A percentile compares a stretch with the other conserved stretches of the same genome.
Conservation (phyloP, 2,888 invertebrate genomes). For the Bugula neritina region DNA sequence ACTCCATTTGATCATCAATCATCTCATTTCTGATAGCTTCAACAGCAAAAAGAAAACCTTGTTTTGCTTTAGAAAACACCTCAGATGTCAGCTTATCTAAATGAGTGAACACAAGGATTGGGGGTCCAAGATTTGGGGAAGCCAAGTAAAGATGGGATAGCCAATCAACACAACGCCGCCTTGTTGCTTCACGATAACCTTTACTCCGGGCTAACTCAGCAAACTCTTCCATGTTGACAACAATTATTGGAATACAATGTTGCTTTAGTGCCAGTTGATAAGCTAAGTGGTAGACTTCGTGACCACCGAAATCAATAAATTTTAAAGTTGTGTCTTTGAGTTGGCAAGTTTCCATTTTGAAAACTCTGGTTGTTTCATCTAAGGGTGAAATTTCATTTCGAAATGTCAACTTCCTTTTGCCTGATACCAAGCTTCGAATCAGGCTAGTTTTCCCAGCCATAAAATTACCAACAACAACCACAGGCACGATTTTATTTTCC, state of each 20-base stretch:
- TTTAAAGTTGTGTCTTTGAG: neutral
- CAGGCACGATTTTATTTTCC: neutral
- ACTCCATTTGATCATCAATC: neutral
- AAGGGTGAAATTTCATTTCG: neutral
- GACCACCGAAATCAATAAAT: slow-evolving; percentile 6
- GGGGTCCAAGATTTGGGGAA: neutral
- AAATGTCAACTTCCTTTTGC: neutral
- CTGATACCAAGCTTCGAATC: neutral
- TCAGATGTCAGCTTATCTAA: neutral
- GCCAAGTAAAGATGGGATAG: neutral
- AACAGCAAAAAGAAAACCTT: neutral
- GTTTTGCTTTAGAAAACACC: neutral
- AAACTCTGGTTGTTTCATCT: slow-evolving; percentile 4
- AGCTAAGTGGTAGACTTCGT: slow-evolving; percentile 2
- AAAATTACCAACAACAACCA: slow-evolving; percentile 2
- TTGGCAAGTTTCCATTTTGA: neutral
- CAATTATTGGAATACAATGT: too few species aligned
- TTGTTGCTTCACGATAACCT: neutral
- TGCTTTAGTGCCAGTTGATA: neutral
- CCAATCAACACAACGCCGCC: neutral
- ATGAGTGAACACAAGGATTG: slow-evolving; percentile 9
- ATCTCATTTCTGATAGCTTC: neutral
- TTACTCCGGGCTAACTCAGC: neutral
- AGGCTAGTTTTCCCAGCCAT: slow-evolving; percentile 1
- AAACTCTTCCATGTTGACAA: slow-evolving; percentile 1